Evolutionary conservation across 2,113 vertebrate genomes (phyloP), one percentile per base, ranked within the genome.

Genomic region (Chaenocephalus aceratus): DNA sequence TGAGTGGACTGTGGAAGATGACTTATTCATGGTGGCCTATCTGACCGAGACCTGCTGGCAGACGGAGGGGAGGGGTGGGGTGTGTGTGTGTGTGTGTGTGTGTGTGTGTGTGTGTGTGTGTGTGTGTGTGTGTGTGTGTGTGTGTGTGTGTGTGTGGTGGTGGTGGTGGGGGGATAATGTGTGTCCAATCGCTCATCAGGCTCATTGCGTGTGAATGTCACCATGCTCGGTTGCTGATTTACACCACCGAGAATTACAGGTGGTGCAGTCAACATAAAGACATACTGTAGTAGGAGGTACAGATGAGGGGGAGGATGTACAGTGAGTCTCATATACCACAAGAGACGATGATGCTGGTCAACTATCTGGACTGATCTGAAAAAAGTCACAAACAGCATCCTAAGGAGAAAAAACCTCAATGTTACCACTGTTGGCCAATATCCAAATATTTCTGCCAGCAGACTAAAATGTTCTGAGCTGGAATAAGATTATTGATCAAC

Each of bases 1-100:
- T 82, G 84, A 89, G 86, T 49, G 83, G 74, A 71, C 60, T 26
- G 79, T 13, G 65, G 36, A 58, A 21, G 59, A 90, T 92, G 76
- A 92, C 79, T 93, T 88, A 94, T 93, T 94, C 59, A 93, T 92
- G 82, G 54, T 30, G 76, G 79, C 57, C 77, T 69, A 85, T 76
- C 73, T 84, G 66, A 85, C 84, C 63, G 11, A 77, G 82, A 79
- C 75, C 73, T 68, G 46, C 48, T 23, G 60, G 46, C 51, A 26
- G 60, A 30, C 14, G 1, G 48, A 15, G 44, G 15, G 4, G 2
- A 1, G 2, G 4, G 21, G 14, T 9, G 23, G 13, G 21, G 51
- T n/a, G 65, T n/a, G 66, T 8, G 51, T 2, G 41, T 34, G 66
- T 26, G 26, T 26, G 12, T 36, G 36, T 2, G 36, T 36, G 58